Evolutionary conservation across 2,797 vertebrate species (phyloP), one percentile per base, ranked within the genome.

Genomic region (Moxostoma hubbsi): DNA sequence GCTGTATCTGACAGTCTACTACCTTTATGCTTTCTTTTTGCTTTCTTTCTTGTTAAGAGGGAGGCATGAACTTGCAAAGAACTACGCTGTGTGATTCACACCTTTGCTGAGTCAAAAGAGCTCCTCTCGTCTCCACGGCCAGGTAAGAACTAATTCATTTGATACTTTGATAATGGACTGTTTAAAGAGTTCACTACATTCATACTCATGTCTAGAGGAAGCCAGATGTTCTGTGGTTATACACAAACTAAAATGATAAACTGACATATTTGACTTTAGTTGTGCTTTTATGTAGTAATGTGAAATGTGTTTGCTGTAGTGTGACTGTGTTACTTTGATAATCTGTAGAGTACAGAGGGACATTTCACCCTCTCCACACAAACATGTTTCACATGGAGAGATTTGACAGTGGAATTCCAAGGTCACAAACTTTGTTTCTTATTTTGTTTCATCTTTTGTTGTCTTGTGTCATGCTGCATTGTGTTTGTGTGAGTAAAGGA

Each of bases 81-180:
- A 61, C 55, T 62, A 43, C 10, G 18, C 18, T 57, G 45, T 16
- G 57, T 55, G 49, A 71, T 63, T 54, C 67, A 70, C 58, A 45
- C 36, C 49, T 71, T n/a, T 71, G 18, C 75, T 62, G 66, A 77
- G 55, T 77, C 54, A 69, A 62, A 77, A 54, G 8, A 55, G 49
- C 36, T 62, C 55, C 55, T 70, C 46, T 46, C 18, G 62, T 79
- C 59, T 57, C 50, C 67, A 79, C 68, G n/a, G 6, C 5, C 68
- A 73, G 77, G 77, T 79, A 79, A 79, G 62, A 63, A 51, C 66
- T 57, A 51, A 43, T 70, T 45, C 15, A n/a, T 64, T 76, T 50
- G 50, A 69, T 54, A 8, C 46, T 24, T 24, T 24, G 24, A 45
- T 49, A 62, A 36, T 43, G n/a, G 5, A 47, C 16, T 58, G 11